Base-by-base conservation (phyloP, 2,113 vertebrate species). In the Anarhynchus alexandrinus region DNA sequence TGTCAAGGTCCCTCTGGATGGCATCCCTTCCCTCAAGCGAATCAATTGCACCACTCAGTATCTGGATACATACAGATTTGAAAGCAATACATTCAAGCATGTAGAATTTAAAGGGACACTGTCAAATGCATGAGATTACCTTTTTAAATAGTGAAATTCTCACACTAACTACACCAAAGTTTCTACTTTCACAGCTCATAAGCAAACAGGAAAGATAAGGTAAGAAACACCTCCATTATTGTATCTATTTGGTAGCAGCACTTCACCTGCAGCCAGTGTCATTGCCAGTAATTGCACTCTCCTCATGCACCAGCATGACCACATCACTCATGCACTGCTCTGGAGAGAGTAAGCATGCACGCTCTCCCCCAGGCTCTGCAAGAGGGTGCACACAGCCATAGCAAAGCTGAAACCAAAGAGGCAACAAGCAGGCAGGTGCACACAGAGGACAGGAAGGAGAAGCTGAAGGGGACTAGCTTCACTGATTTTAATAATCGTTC, bases 371-470 rank as follows among this genome's bases (percentile, higher is more conserved):
- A 66, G 81, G 86, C 89, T 59, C 66, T 34, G 87, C 92, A 49
- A 23, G 69, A 69, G 52, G 79, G 72, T 30, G 76, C 90, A 84
- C 74, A 47, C 91, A 95, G 96, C 96, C 94, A 95, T 10, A 80
- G 93, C 95, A 62, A 96, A 94, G 95, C 96, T 83, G 74, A 85
- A 94, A 77, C 64, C 88, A 26, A 42, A 58, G 86, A 74, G 88
- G 88, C 82, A 54, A 90, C 73, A 94, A 93, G 95, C 97, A 95
- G 93, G 54, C 93, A 96, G 54, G 91, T 91, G 94, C 95, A 94
- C 9, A 79, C 72, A 55, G 71, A 87, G 49, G 57, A 54, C 2
- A 77, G 62, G 40, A 86, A 86, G 45, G 51, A 82, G 42, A 70
- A 85, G 80, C 64, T 8, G 4, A 74, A 55, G 62, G 43, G 66